Base-by-base conservation (phyloP, 2,797 vertebrate genomes). In the Xerus rutilus region DNA sequence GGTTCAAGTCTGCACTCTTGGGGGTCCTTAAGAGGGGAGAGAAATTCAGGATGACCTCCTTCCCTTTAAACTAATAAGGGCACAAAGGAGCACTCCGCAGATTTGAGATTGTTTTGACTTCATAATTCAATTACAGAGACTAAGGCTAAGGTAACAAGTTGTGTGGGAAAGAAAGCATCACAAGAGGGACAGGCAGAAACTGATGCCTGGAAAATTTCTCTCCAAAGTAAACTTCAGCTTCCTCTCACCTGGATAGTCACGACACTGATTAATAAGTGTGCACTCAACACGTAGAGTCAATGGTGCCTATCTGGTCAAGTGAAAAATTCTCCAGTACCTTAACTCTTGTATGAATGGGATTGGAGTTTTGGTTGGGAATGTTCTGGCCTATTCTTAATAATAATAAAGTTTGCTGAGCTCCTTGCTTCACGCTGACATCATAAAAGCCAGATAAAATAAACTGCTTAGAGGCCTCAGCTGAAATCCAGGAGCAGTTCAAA, bases 381-480 rank as follows among this genome's bases (percentile, higher is more conserved):
- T 76, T 84, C 79, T 87, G 89, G 76, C 72, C 83, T 91, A 91
- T 83, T 96, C 65, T 84, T 96, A 70, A 77, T 74, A 94, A 91
- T 72, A 92, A 93, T 88, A 95, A 95, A 93, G 91, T 65, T 62
- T 47, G 67, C 39, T 74, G 83, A 95, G 45, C 39, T 86, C 65
- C 86, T 78, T 96, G 82, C 69, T 86, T 93, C 88, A 76, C 69
- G 49, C 85, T 69, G 67, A 95, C 92, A 84, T 88, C 77, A 82
- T 74, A 88, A 91, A 96, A 93, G 62, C 79, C 70, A 78, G 91
- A 89, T 83, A 87, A 95, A 92, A 97, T 73, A 86, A 86, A 95
- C 39, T 90, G 49, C 73, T 95, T 79, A 91, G 25, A 83, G 73
- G 45, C 64, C 90, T 96, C 78, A 86, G 64, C n/a, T 91, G 81